Conservation (phyloP, 2,888 invertebrate species). For the Neoaliturus tenellus region DNA sequence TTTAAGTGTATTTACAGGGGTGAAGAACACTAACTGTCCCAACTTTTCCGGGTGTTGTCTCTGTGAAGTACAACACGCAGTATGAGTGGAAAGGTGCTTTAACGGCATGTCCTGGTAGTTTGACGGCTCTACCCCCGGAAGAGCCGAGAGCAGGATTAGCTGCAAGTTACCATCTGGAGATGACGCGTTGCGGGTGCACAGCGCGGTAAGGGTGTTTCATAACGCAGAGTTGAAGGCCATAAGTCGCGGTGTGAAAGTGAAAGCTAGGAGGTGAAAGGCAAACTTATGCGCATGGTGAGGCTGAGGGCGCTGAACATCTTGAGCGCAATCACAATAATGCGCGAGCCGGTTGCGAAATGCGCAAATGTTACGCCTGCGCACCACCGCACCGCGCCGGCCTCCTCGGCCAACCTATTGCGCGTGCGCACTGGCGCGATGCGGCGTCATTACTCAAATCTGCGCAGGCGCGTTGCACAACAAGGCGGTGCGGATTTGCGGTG, state of each 20-base stretch:
- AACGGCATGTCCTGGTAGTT: too few species aligned
- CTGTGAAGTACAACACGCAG: too few species aligned
- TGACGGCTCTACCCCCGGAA: neutral
- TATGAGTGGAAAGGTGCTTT: too few species aligned
- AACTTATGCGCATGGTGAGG: constrained; percentile 27
- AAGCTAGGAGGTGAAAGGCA: constrained; percentile 27
- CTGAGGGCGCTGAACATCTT: constrained; percentile 33
- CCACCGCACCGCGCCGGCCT: neutral
- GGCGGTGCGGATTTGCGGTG: too few species aligned
- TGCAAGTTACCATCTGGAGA: neutral
- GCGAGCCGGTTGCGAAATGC: constrained; percentile 10
- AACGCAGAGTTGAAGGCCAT: constrained; percentile 33
- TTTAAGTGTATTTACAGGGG: too few species aligned
- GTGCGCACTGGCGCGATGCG: too few species aligned
- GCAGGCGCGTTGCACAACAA: too few species aligned
- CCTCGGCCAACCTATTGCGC: neutral
- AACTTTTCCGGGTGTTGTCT: too few species aligned
- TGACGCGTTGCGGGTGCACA: neutral
- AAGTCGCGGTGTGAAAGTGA: constrained; percentile 33
- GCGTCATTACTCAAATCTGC: too few species aligned
- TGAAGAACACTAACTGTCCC: too few species aligned
- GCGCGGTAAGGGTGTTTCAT: constrained; percentile 1
- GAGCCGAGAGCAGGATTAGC: neutral
- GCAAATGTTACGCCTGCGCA: constrained; percentile 6
- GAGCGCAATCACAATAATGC: constrained; percentile 33